These are phyloP conservation scores for Corythoichthys intestinalis DNA, from an alignment of 2,113 vertebrate genomes.

Conservation along the genomic window DNA sequence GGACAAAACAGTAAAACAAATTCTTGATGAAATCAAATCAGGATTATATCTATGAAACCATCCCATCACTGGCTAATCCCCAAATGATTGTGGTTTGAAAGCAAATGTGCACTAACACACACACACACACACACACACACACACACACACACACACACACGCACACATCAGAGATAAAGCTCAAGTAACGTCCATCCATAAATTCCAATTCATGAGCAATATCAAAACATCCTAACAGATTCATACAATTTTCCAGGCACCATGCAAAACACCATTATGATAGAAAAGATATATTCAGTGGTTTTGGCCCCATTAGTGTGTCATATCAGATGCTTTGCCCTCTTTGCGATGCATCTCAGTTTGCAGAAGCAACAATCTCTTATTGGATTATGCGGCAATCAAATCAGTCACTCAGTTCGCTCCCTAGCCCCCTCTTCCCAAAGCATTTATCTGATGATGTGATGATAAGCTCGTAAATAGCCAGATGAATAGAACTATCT, in stretches of 20 bases:
- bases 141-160: slow-evolving; percentile 1
- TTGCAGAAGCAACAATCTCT: slow-evolving; percentile 43
- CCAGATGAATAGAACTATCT: slow-evolving; percentile 53
- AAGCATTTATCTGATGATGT: slow-evolving; percentile 62
- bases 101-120: slow-evolving; percentile 11
- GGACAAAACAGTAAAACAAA: slow-evolving; percentile 17
- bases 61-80: slow-evolving; percentile 57
- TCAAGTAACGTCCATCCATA: slow-evolving; percentile 48
- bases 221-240: slow-evolving; percentile 32
- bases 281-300: slow-evolving; percentile 3
- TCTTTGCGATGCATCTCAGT: slow-evolving; percentile 32
- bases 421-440: slow-evolving; percentile 52
- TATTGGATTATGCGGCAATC: slow-evolving; percentile 56
- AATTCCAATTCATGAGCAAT: slow-evolving; percentile 21
- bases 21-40: slow-evolving; percentile 54
- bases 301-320: slow-evolving; percentile 18
- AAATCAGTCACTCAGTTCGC: slow-evolving; percentile 50
- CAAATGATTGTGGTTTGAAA: slow-evolving; percentile 46
- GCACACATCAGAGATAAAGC: slow-evolving; percentile 7
- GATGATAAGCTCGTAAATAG: slow-evolving; percentile 56
- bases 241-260: slow-evolving; percentile 19
- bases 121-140: background rate
- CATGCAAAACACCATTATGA: slow-evolving; percentile 20
- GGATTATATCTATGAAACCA: slow-evolving; percentile 56
- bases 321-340: slow-evolving; percentile 14